phyloP scores from a whole-genome alignment of 2,797 vertebrate genomes.

The Danio tinwini region DNA sequence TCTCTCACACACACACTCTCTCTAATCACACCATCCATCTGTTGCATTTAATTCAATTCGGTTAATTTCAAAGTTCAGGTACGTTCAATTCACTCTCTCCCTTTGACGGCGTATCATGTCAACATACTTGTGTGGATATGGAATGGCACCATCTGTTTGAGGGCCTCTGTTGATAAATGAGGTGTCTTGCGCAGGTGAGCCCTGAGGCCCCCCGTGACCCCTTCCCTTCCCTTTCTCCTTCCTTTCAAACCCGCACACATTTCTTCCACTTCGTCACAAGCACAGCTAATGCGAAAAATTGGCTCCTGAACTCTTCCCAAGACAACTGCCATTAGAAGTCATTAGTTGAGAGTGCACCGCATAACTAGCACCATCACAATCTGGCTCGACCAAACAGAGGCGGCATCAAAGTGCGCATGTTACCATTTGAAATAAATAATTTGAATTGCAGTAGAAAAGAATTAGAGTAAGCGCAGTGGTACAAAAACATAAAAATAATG shows the following conservation, averaged over 20 bases:
- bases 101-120: conserved; percentile 42
- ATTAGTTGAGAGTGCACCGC: conserved; percentile 48
- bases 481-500: neutral
- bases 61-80: conserved; percentile 36
- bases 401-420: neutral
- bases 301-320: conserved; percentile 46
- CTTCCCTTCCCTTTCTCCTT: conserved; percentile 55
- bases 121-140: conserved; percentile 11
- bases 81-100: neutral
- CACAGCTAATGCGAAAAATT: conserved; percentile 36
- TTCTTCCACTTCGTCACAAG: conserved; percentile 35
- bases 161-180: conserved; percentile 64
- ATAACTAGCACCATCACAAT: conserved; percentile 26
- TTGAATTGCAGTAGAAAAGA: conserved; percentile 32
- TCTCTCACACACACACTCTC: neutral
- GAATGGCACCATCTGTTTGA: conserved; percentile 44
- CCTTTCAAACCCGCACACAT: conserved; percentile 43
- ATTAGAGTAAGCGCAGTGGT: conserved; percentile 25
- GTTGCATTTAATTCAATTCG: conserved; percentile 36
- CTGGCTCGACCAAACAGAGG: conserved; percentile 22
- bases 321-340: conserved; percentile 56
- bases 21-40: conserved; percentile 33
- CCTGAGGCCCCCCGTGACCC: conserved; percentile 59
- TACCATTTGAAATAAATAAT: conserved; percentile 9
- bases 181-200: conserved; percentile 59